Percentiles rank a stretch among this genome's conserved stretches.
phyloP scores from a whole-genome alignment of 2,797 vertebrate species.

The Pseudochirops corinnae region DNA sequence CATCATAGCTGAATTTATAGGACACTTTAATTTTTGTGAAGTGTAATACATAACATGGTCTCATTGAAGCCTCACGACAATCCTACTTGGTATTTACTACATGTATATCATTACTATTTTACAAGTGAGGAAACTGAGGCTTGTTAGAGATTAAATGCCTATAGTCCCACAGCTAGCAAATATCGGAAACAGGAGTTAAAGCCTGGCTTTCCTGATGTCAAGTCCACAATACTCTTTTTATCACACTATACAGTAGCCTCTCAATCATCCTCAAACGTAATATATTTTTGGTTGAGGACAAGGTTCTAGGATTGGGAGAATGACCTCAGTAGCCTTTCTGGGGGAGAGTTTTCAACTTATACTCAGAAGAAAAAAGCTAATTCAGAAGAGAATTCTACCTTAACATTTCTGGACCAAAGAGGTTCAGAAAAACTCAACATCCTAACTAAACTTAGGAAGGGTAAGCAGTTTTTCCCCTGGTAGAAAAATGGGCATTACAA shows the following conservation, averaged over 20 bases:
- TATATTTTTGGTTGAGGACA: neutral
- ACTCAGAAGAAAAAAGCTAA: slow-evolving; percentile 68
- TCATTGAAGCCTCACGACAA: neutral
- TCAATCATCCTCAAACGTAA: neutral
- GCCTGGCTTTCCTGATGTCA: neutral
- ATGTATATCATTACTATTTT: neutral
- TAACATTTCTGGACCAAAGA: slow-evolving; percentile 70
- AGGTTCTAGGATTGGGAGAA: slow-evolving; percentile 15
- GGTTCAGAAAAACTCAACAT: slow-evolving; percentile 72
- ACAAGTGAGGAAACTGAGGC: neutral
- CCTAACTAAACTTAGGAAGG: slow-evolving; percentile 70
- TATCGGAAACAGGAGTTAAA: neutral
- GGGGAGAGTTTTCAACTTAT: slow-evolving; percentile 47
- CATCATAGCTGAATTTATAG: neutral
- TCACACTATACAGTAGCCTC: neutral
- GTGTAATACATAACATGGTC: neutral
- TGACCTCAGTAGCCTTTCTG: slow-evolving; percentile 11
- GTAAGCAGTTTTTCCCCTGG: slow-evolving; percentile 51
- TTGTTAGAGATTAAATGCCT: neutral
- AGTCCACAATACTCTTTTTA: neutral
- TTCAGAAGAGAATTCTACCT: slow-evolving; percentile 72
- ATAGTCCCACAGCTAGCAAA: neutral
- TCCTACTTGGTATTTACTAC: neutral
- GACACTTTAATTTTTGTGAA: neutral
- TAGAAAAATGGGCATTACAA: slow-evolving; percentile 45